Evolutionary conservation across 2,113 vertebrate species (phyloP).

Genomic region (Zootoca vivipara): DNA sequence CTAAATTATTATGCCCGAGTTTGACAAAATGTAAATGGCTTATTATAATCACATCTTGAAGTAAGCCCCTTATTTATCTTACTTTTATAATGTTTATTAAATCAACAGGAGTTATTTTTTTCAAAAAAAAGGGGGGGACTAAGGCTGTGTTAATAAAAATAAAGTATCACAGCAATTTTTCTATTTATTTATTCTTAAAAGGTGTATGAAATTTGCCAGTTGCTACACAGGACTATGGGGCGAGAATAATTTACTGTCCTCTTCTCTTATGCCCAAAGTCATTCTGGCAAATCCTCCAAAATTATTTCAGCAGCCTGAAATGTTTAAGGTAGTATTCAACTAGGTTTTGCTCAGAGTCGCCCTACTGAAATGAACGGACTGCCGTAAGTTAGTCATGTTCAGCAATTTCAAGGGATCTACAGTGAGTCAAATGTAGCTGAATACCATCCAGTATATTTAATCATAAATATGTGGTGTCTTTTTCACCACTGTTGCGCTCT

Average conservation of each 20-base stretch:
- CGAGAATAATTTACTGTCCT: not conserved
- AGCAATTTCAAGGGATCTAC: too few species aligned
- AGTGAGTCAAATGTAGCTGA: too few species aligned
- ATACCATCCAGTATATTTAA: too few species aligned
- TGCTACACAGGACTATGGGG: too few species aligned
- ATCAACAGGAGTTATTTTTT: not conserved
- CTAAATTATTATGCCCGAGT: constrained; percentile 34
- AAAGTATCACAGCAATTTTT: too few species aligned
- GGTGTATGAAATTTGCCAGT: too few species aligned
- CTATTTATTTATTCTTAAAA: too few species aligned
- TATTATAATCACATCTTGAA: not conserved
- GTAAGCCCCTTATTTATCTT: not conserved
- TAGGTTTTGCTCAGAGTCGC: too few species aligned
- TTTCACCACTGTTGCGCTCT: constrained; percentile 32
- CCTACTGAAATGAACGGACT: too few species aligned
- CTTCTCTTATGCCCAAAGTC: not conserved
- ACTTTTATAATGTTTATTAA: not conserved
- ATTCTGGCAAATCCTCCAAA: not conserved
- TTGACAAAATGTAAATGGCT: constrained; percentile 34
- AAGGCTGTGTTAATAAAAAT: not conserved
- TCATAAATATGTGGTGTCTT: not conserved
- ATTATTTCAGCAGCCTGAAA: not conserved
- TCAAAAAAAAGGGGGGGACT: not conserved
- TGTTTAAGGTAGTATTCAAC: too few species aligned
- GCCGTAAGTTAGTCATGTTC: too few species aligned